phyloP scores from a whole-genome alignment of 2,797 vertebrate species.

The Muscicapa comitata region DNA sequence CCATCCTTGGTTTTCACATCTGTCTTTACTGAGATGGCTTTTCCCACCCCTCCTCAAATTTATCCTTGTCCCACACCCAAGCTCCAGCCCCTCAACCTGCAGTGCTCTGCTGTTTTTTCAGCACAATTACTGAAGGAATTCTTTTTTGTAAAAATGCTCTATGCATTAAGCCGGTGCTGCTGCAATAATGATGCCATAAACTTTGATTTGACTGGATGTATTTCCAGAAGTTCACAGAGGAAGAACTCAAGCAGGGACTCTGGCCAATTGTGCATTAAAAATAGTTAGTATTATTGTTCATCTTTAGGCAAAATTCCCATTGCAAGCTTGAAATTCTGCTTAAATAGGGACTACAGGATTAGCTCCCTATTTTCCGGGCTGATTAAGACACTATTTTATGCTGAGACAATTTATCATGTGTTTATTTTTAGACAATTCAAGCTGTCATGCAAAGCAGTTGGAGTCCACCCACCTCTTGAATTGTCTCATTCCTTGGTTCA shows the following conservation, averaged over 20 bases:
- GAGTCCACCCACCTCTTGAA: constrained; percentile 83
- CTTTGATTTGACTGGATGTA: constrained; percentile 18
- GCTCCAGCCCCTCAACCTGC: not conserved
- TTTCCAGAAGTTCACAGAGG: constrained; percentile 56
- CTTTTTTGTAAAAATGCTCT: not conserved
- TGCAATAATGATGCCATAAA: not conserved
- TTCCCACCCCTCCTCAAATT: not conserved
- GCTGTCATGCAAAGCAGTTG: constrained; percentile 83
- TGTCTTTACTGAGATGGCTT: not conserved
- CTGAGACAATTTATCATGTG: constrained; percentile 56
- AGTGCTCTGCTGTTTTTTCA: not conserved
- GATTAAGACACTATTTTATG: constrained; percentile 49
- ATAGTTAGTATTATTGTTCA: constrained; percentile 59
- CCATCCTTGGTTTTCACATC: not conserved
- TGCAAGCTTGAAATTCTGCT: constrained; percentile 58
- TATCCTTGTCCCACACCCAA: not conserved
- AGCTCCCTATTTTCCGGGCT: constrained; percentile 53
- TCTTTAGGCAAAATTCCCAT: constrained; percentile 62
- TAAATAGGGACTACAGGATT: constrained; percentile 64
- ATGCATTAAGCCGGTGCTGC: not conserved
- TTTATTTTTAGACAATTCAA: constrained; percentile 82
- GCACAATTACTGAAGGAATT: not conserved
- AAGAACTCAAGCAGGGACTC: constrained; percentile 41
- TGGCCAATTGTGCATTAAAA: constrained; percentile 62
- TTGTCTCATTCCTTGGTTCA: constrained; percentile 86